Evolutionary conservation across 2,797 vertebrate species (phyloP).

Genomic region (Diceros bicornis): DNA sequence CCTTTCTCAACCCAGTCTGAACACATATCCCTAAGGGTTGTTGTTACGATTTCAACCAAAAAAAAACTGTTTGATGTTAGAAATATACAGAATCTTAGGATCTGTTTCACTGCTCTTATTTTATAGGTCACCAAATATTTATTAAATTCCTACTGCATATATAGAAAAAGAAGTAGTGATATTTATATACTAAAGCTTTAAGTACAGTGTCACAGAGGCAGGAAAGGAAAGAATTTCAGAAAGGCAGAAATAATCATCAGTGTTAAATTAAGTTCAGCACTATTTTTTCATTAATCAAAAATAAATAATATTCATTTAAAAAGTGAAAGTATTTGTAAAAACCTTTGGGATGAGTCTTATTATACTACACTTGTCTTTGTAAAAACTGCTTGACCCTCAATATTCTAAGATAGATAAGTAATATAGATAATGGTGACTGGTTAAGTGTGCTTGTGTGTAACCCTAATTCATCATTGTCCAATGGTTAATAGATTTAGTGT

Average conservation of each 20-base stretch:
- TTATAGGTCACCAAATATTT: slow-evolving; percentile 44
- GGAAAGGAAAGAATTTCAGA: slow-evolving; percentile 9
- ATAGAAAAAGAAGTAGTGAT: neutral
- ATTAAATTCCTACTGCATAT: neutral
- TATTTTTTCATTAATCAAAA: slow-evolving; percentile 8
- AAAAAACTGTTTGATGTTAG: neutral
- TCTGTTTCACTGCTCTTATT: neutral
- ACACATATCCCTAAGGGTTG: neutral
- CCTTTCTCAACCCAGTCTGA: neutral
- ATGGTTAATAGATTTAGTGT: slow-evolving; percentile 72
- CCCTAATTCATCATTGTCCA: slow-evolving; percentile 68
- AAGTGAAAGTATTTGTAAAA: slow-evolving; percentile 19
- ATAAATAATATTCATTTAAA: neutral
- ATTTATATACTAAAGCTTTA: neutral
- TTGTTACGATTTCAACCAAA: slow-evolving; percentile 12
- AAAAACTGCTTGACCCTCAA: slow-evolving; percentile 27
- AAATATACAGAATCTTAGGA: slow-evolving; percentile 2
- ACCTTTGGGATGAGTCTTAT: slow-evolving; percentile 48
- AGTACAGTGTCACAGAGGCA: neutral
- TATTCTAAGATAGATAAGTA: slow-evolving; percentile 70
- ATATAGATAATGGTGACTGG: slow-evolving; percentile 66
- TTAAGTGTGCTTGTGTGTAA: slow-evolving; percentile 67
- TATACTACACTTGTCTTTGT: slow-evolving; percentile 19
- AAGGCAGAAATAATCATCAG: neutral
- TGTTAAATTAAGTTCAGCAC: neutral